These are phyloP conservation scores for Heteronetta atricapilla DNA, from an alignment of 2,113 vertebrate species.

Conservation along the genomic window DNA sequence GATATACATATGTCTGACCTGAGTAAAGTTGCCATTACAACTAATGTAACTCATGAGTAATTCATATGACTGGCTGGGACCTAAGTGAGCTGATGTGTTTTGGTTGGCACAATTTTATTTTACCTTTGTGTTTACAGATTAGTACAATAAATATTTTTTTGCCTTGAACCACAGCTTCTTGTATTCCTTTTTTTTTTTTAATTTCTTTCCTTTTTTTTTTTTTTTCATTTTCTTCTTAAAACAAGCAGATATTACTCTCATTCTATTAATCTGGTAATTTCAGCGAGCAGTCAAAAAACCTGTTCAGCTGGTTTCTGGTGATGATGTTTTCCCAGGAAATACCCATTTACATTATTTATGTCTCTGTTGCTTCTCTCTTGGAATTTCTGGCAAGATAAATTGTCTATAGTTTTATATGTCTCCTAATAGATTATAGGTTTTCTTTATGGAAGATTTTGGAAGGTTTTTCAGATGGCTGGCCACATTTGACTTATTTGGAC, in stretches of 20 bases:
- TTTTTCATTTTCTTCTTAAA: not conserved
- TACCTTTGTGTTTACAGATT: no score
- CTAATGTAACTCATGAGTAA: not conserved
- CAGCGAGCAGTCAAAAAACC: not conserved
- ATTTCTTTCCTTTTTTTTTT: accelerated
- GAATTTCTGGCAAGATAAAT: conserved; percentile 20
- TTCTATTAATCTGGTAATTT: not conserved
- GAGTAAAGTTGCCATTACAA: not conserved
- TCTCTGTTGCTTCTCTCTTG: not conserved
- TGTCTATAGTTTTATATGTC: not conserved
- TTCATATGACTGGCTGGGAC: not conserved
- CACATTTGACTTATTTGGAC: not conserved
- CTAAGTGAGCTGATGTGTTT: not conserved
- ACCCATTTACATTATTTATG: not conserved
- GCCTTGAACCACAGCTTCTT: not conserved
- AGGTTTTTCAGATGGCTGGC: not conserved
- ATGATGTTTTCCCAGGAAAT: conserved; percentile 28
- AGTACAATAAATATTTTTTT: no score
- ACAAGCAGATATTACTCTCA: not conserved
- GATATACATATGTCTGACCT: accelerated
- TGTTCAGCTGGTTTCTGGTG: not conserved
- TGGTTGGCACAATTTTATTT: no score
- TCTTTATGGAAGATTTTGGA: not conserved
- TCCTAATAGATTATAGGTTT: not conserved
- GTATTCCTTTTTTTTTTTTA: not conserved